Evolutionary conservation across 2,888 invertebrate genomes (phyloP).

Genomic region (Lepetodrilus schrolli): DNA sequence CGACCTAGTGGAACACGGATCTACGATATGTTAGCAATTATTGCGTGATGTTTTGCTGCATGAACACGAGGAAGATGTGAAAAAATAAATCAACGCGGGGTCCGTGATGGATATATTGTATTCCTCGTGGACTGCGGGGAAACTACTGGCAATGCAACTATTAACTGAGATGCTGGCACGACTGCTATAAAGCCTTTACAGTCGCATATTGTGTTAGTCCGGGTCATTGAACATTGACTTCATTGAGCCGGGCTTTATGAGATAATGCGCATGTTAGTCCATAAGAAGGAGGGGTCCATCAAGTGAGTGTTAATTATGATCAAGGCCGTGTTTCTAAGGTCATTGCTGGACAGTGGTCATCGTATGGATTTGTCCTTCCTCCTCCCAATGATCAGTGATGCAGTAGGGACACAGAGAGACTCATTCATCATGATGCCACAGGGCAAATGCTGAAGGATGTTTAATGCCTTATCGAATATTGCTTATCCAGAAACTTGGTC

Average conservation of each 20-base stretch:
- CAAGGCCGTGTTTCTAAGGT: neutral
- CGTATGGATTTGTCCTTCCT: too few species aligned
- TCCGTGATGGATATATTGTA: neutral
- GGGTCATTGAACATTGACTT: conserved; percentile 13
- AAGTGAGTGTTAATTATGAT: neutral
- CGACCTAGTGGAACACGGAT: neutral
- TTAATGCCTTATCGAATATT: neutral
- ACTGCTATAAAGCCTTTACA: conserved; percentile 7
- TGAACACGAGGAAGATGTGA: neutral
- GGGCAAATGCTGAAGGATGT: neutral
- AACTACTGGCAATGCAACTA: neutral
- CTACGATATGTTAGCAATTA: conserved; percentile 19
- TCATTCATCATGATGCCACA: neutral
- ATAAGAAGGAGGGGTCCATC: neutral
- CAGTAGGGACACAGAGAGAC: neutral
- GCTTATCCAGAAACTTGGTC: too few species aligned
- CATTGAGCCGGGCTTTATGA: conserved; percentile 1
- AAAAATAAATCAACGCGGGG: conserved; percentile 1
- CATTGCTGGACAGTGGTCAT: too few species aligned
- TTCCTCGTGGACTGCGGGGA: neutral
- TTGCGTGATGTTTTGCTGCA: neutral
- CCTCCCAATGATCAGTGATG: too few species aligned
- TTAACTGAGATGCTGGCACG: neutral
- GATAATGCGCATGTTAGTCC: neutral
- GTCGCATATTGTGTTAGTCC: conserved; percentile 11